Percentiles rank a stretch among this genome's conserved stretches.
Conservation (phyloP, 2,113 vertebrate genomes). For the Oreochromis aureus region DNA sequence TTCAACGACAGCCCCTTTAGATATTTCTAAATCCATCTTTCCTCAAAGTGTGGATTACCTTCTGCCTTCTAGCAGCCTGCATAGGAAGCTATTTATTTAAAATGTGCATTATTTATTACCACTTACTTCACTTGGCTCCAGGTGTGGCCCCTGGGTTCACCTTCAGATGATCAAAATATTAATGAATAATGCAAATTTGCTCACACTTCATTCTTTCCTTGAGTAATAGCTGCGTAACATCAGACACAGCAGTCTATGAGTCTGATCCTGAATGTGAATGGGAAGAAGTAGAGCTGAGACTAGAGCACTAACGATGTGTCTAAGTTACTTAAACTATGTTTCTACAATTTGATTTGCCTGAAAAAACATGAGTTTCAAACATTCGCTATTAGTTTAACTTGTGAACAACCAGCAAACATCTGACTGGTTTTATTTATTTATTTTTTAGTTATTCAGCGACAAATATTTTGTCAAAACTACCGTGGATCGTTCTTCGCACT, state of each 20-base stretch:
- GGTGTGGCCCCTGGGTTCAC: neutral
- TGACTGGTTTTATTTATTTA: neutral
- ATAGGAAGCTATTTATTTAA: neutral
- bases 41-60: neutral
- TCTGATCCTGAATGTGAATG: neutral
- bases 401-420: neutral
- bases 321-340: neutral
- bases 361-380: neutral
- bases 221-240: neutral
- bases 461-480: neutral
- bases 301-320: neutral
- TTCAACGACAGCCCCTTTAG: neutral
- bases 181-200: neutral
- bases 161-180: neutral
- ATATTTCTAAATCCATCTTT: neutral
- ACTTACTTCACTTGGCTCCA: neutral
- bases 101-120: neutral
- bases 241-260: neutral
- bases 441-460: neutral
- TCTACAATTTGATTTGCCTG: neutral
- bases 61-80: neutral
- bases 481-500: fast-evolving
- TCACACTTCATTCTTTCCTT: neutral
- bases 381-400: neutral
- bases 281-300: neutral